These are phyloP conservation scores for Notodonta dromedarius DNA, from an alignment of 2,888 invertebrate species.

Conservation along the genomic window DNA sequence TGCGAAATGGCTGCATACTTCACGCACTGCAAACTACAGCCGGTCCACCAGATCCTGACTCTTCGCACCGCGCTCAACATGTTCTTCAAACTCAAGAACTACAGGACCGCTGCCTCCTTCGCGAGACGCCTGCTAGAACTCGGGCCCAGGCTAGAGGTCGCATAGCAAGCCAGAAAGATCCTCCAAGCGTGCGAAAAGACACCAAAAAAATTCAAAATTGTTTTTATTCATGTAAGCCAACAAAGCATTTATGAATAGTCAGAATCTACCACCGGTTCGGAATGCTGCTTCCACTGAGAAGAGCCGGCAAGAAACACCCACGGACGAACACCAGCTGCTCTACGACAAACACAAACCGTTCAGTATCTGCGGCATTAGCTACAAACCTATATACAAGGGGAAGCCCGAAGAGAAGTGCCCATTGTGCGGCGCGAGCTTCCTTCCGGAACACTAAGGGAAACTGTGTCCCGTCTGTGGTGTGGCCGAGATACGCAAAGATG, in stretches of 20 bases:
- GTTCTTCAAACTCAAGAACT: slow-evolving; percentile 99
- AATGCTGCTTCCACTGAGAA: too few species aligned
- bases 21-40: slow-evolving; percentile 98
- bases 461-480: slow-evolving; percentile 94
- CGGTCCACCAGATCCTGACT: slow-evolving; percentile 97
- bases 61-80: slow-evolving; percentile 97
- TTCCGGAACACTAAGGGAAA: slow-evolving; percentile 93
- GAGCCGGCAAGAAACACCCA: too few species aligned
- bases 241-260: too few species aligned
- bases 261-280: too few species aligned
- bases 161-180: slow-evolving; percentile 96
- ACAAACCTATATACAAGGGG: slow-evolving; percentile 97
- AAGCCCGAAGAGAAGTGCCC: slow-evolving; percentile 97
- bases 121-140: slow-evolving; percentile 96
- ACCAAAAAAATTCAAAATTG: too few species aligned
- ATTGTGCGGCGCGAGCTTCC: slow-evolving; percentile 94
- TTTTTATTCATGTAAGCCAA: too few species aligned
- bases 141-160: slow-evolving; percentile 97
- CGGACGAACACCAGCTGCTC: slow-evolving; percentile 93
- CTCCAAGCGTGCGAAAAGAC: slow-evolving; percentile 97
- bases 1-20: slow-evolving; percentile 99
- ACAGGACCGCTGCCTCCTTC: slow-evolving; percentile 96
- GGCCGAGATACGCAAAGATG: slow-evolving; percentile 96
- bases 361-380: slow-evolving; percentile 95
- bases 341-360: slow-evolving; percentile 99